Percentiles rank a stretch among this genome's conserved stretches.
Evolutionary conservation across 1,140 invertebrate species (phyloP).

Genomic region (Rhyacophila brunnea): DNA sequence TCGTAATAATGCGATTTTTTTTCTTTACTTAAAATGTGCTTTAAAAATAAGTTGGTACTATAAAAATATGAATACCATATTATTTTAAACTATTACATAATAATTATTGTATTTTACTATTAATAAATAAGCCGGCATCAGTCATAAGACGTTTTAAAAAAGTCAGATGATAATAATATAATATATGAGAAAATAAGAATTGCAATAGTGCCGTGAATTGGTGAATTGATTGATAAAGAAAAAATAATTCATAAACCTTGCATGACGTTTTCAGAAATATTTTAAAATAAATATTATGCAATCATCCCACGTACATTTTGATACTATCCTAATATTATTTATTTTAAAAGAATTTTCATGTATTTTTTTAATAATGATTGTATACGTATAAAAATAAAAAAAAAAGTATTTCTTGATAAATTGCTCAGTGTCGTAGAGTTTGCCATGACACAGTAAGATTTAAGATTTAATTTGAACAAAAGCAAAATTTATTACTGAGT

Average conservation of each 20-base stretch:
- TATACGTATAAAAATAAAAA: constrained; percentile 5
- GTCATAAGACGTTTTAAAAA: too few relatives aligned
- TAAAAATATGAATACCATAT: constrained; percentile 1
- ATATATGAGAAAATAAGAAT: constrained; percentile 15
- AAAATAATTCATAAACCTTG: too few relatives aligned
- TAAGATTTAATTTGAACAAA: constrained; percentile 2
- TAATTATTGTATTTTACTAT: not conserved
- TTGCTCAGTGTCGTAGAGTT: constrained; percentile 33
- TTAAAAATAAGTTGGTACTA: constrained; percentile 30
- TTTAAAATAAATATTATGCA: too few relatives aligned
- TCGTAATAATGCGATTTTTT: constrained; percentile 1
- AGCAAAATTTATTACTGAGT: constrained; percentile 14
- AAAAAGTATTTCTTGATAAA: constrained; percentile 23
- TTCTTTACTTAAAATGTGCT: constrained; percentile 21
- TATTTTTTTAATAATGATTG: constrained; percentile 28
- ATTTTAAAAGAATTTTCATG: not conserved
- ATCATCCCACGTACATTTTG: constrained; percentile 8
- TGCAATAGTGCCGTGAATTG: too few relatives aligned
- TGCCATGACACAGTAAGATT: constrained; percentile 15
- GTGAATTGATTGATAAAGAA: too few relatives aligned
- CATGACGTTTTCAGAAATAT: too few relatives aligned
- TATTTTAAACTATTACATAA: too few relatives aligned
- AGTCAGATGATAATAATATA: constrained; percentile 20
- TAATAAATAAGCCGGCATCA: not conserved
- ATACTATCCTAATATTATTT: not conserved